These are phyloP conservation scores for Branchipolynoe longqiensis DNA, from an alignment of 2,888 invertebrate species.

Conservation along the genomic window DNA sequence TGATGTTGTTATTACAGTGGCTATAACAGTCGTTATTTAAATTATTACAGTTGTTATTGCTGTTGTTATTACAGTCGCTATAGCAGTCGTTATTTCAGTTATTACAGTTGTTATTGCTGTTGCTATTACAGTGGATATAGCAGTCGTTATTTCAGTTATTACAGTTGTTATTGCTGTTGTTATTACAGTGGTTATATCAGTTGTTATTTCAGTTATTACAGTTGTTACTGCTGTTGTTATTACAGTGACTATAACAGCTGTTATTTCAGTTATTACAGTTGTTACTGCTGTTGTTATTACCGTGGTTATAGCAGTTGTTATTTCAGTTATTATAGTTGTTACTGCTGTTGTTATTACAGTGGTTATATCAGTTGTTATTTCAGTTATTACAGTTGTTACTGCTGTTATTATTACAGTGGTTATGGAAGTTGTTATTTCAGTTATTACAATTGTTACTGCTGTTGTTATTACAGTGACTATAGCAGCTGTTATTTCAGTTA, in stretches of 20 bases:
- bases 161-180: background rate
- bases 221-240: too few species aligned
- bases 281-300: conserved; percentile 7
- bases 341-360: background rate
- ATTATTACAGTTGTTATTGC: background rate
- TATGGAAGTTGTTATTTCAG: background rate
- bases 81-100: background rate
- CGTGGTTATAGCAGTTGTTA: background rate
- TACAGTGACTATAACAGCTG: background rate
- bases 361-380: background rate
- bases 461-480: background rate
- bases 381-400: background rate
- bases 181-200: background rate
- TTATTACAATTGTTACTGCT: background rate
- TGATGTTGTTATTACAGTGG: too few species aligned
- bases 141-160: background rate
- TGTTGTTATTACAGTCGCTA: background rate
- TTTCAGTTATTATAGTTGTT: background rate
- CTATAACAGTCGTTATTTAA: too few species aligned
- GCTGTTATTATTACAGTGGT: background rate
- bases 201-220: too few species aligned
- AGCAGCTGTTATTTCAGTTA: background rate
- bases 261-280: background rate
- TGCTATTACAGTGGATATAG: background rate
- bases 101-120: conserved; percentile 7